Conservation (phyloP, 2,113 vertebrate genomes). For the Nycticebus coucang region DNA sequence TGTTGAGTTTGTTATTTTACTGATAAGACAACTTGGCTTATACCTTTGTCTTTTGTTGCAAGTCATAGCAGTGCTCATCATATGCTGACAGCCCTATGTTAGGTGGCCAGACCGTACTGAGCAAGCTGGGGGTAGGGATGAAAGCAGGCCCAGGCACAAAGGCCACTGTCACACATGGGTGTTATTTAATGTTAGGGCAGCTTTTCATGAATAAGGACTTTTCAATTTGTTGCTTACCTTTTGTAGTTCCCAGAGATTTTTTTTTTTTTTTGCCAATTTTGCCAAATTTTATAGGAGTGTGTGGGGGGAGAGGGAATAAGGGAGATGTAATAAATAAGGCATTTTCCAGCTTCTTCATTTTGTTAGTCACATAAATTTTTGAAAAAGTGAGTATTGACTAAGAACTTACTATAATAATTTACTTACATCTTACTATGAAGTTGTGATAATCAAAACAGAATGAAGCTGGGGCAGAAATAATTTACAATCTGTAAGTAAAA, state of each 20-base stretch:
- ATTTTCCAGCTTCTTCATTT: background rate
- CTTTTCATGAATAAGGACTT: background rate
- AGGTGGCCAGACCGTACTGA: no score
- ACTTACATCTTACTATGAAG: background rate
- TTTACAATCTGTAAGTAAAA: background rate
- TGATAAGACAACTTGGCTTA: accelerated
- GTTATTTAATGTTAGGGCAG: background rate
- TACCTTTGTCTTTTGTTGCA: no score
- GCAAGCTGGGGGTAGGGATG: accelerated
- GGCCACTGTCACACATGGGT: background rate
- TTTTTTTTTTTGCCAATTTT: background rate
- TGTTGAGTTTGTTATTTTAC: background rate
- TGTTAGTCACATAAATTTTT: background rate
- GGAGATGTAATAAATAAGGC: background rate
- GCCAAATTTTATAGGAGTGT: background rate
- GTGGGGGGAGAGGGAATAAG: no score
- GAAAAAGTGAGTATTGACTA: background rate
- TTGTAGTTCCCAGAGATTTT: background rate
- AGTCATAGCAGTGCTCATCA: accelerated
- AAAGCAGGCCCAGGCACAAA: background rate
- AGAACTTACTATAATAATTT: background rate
- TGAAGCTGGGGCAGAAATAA: background rate
- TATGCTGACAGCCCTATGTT: accelerated
- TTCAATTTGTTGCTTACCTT: background rate
- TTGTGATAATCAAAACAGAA: background rate